A percentile compares a stretch with the other conserved stretches of the same genome.
phyloP scores from a whole-genome alignment of 2,113 vertebrate species.

The Oreotrochilus melanogaster region DNA sequence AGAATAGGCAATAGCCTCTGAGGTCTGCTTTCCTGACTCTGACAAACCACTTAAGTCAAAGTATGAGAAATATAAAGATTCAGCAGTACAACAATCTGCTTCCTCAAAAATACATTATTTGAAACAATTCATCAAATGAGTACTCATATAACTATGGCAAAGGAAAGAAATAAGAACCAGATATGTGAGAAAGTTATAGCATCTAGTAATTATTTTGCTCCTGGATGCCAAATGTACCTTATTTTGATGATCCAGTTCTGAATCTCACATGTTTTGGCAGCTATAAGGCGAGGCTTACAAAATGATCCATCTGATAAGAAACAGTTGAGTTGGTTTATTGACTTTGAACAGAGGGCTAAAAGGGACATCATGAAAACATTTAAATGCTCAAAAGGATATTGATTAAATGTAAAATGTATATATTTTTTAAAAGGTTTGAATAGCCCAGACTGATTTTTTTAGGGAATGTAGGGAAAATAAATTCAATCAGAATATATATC shows the following conservation, averaged over 20 bases:
- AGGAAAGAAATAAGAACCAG: neutral
- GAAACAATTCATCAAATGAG: neutral
- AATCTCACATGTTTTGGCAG: neutral
- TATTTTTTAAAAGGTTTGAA: neutral
- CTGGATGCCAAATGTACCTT: neutral
- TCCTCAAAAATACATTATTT: neutral
- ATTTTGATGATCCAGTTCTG: neutral
- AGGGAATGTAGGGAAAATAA: neutral
- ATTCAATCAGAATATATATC: neutral
- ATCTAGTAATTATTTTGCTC: neutral
- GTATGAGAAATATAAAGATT: neutral
- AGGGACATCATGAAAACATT: neutral
- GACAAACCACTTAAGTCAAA: neutral
- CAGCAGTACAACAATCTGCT: neutral
- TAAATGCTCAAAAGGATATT: neutral
- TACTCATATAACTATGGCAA: neutral
- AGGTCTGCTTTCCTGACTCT: neutral
- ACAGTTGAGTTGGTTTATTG: neutral
- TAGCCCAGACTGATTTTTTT: neutral
- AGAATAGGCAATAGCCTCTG: neutral
- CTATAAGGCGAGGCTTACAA: neutral
- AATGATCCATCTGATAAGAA: neutral
- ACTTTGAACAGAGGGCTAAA: constrained; percentile 9
- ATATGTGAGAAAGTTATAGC: neutral
- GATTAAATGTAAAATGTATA: constrained; percentile 3